phyloP scores from a whole-genome alignment of 92 coral and sea anemone genomes.

The Metridium senile region DNA sequence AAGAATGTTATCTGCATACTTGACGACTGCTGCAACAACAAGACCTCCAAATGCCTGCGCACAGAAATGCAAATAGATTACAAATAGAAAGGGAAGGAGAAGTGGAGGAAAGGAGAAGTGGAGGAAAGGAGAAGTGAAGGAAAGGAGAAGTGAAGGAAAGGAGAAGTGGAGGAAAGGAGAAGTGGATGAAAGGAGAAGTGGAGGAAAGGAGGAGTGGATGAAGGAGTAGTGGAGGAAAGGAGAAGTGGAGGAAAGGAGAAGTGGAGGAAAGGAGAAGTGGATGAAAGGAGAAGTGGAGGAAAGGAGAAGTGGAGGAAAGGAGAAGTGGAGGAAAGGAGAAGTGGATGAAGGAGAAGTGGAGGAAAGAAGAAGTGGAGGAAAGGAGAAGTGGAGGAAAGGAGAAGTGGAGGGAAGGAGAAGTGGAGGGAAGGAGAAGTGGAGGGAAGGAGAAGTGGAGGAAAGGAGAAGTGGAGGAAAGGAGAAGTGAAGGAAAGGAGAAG shows the following conservation, averaged over 20 bases:
- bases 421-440: not conserved
- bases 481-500: not conserved
- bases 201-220: not conserved
- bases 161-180: not conserved
- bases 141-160: not conserved
- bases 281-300: not conserved
- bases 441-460: not conserved
- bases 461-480: not conserved
- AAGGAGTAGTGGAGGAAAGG: not conserved
- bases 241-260: not conserved
- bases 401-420: not conserved
- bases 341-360: not conserved
- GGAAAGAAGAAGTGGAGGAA: not conserved
- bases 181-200: not conserved
- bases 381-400: not conserved
- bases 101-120: not conserved
- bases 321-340: not conserved
- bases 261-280: not conserved
- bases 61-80: not conserved
- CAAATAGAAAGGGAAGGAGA: not conserved
- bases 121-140: not conserved
- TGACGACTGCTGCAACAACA: constrained; percentile 95
- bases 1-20: constrained; percentile 98
- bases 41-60: constrained; percentile 96
- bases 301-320: not conserved